Base-by-base conservation (phyloP, 2,888 invertebrate species). In the Perizoma flavofasciatum region DNA sequence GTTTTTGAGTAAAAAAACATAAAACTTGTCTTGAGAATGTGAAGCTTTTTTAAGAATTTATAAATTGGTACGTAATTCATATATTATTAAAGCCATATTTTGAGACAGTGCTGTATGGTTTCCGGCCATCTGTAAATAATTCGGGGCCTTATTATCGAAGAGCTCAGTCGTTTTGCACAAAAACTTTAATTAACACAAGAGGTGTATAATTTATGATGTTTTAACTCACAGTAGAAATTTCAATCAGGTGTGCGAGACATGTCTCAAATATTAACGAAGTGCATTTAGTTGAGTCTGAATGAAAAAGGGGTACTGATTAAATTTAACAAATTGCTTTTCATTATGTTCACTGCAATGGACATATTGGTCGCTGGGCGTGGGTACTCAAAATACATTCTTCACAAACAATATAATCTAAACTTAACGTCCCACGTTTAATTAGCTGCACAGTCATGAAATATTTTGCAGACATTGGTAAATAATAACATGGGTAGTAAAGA, bases 141-240 rank as follows among this genome's bases (percentile, higher is more conserved):
- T 65, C 61, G 62, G 59, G 63, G 45, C 64, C 66, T 71, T 76
- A 72, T 72, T 77, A 72, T 69, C 69, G 70, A 73, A 69, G 73
- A 67, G 70, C 72, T 71, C 70, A 69, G 69, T 67, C 65, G 68
- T 69, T 72, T 75, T 71, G 69, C 68, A n/a, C n/a, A 68, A 69
- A 70, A 71, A 68, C 73, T 70, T 68, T 71, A 77, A 71, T 79
- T 72, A 77, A 83, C 81, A 78, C 78, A 75, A 73, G 68, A 69
- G 68, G 69, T 69, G 79, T 77, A 78, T 78, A 78, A 78, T 81
- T 83, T 82, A 84, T 77, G 79, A 82, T 71, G 75, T 80, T 86
- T 81, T 78, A 80, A 83, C 82, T 82, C 78, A 63, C 61, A 69
- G 67, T 68, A 69, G 55, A 73, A 61, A 54, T 72, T 47, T 63